Percentiles rank a stretch among this genome's conserved stretches.
These are phyloP conservation scores for Heliconius hermathena DNA, from an alignment of 1,140 invertebrate species.

Conservation along the genomic window DNA sequence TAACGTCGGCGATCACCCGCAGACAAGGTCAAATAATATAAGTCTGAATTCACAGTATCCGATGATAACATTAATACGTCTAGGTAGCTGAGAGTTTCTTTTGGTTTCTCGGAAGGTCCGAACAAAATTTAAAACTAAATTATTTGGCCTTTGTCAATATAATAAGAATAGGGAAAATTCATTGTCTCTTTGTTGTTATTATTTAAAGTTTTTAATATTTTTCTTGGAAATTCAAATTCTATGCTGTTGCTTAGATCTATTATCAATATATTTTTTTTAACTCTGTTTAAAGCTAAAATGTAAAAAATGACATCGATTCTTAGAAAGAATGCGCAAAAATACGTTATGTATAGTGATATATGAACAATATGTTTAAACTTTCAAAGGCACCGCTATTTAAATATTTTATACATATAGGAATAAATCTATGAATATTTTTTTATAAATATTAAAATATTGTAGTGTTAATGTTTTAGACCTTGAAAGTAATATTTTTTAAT, in stretches of 20 bases:
- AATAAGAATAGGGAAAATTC: not conserved
- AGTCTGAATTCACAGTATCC: slow-evolving; percentile 34
- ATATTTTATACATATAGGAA: not conserved
- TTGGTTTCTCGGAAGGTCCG: slow-evolving; percentile 33
- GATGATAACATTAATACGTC: slow-evolving; percentile 30
- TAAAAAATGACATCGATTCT: not conserved
- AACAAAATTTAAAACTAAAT: slow-evolving; percentile 19
- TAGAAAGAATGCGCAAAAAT: not conserved
- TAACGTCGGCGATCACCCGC: slow-evolving; percentile 31
- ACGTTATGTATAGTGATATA: not conserved
- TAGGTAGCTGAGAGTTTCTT: slow-evolving; percentile 28
- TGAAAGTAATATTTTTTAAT: slow-evolving; percentile 28
- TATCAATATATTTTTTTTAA: not conserved
- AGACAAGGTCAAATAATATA: slow-evolving; percentile 35
- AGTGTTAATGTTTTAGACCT: slow-evolving; percentile 22
- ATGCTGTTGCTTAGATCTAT: not conserved
- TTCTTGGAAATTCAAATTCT: not conserved
- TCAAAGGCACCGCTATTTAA: not conserved
- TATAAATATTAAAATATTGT: slow-evolving; percentile 19
- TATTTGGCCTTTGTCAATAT: slow-evolving; percentile 19
- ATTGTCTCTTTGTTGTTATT: not conserved
- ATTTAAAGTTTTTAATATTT: not conserved
- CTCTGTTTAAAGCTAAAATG: not conserved
- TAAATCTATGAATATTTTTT: slow-evolving; percentile 9
- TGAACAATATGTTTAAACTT: not conserved